Base-by-base conservation (phyloP, 2,888 invertebrate genomes). In the Idaea dimidiata region DNA sequence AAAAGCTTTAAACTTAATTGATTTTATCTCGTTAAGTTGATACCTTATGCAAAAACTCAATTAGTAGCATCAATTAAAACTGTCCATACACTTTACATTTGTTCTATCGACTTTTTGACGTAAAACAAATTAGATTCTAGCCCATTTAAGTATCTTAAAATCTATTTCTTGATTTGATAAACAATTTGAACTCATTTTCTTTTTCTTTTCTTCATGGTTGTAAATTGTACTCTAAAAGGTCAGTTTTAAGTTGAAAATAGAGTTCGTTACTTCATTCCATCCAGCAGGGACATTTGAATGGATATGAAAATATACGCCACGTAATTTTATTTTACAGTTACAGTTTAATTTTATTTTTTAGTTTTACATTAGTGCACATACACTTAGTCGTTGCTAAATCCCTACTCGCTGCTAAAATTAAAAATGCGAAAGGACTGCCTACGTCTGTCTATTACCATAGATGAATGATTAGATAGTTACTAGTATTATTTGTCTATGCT, bases 41-140 rank as follows among this genome's bases (percentile, higher is more conserved):
- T 70, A 66, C 10, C 3, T 14, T 43, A 8, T 10, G 68, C 66
- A 60, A 57, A 62, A 68, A 24, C 24, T 5, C 31, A 66, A 62
- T 66, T 67, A 66, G 71, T 64, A 61, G 62, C 66, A 67, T 18
- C 68, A 68, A 67, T 70, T 69, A 77, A 77, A 76, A 77, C 63
- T 66, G 66, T 68, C 73, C 62, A 66, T 66, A 61, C 61, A 65
- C 70, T 68, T 74, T 71, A 70, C 74, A 75, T 76, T 70, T 72
- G 75, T 76, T 76, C 76, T 78, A 81, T 80, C 78, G 70, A 78
- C 79, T 74, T 78, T 75, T 74, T 75, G 76, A 81, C 78, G 77
- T 79, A 74, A 72, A 79, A 80, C 79, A 81, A 82, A 83, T 84
- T 83, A 79, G 80, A 77, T 80, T 79, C 73, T 74, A 65, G 75